Evolutionary conservation across 37 sponge, comb jelly and placozoan genomes (phyloP).

Genomic region (Amphimedon queenslandica): DNA sequence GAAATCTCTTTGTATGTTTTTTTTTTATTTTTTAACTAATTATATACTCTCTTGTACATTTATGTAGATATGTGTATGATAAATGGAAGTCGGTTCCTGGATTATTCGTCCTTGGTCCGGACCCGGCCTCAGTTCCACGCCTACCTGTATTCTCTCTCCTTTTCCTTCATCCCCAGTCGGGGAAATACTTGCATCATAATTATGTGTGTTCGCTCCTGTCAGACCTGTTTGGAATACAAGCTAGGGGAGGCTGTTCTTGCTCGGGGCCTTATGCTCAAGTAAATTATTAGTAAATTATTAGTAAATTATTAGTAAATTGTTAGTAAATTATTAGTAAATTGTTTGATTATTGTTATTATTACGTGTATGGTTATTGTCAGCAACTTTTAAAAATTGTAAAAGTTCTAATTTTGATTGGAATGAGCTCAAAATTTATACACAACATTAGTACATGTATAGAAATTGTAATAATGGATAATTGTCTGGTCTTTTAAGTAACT

Average conservation of each 20-base stretch:
- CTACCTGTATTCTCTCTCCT: slow-evolving; percentile 92
- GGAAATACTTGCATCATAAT: slow-evolving; percentile 85
- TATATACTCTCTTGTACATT: neutral
- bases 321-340: too few species aligned
- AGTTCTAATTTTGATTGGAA: too few species aligned
- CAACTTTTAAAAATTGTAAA: too few species aligned
- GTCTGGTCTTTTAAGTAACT: too few species aligned
- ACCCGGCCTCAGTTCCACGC: slow-evolving; percentile 15
- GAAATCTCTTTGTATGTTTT: slow-evolving; percentile 16
- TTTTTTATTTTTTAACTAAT: neutral
- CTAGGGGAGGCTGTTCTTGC: slow-evolving; percentile 90
- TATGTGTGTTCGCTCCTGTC: slow-evolving; percentile 80
- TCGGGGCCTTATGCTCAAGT: slow-evolving; percentile 93
- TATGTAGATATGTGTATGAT: slow-evolving; percentile 12
- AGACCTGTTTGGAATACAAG: slow-evolving; percentile 89
- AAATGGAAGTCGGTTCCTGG: slow-evolving; percentile 18
- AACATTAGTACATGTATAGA: too few species aligned
- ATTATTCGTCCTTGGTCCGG: slow-evolving; percentile 52
- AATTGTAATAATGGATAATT: neutral
- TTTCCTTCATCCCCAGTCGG: slow-evolving; percentile 46
- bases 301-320: neutral
- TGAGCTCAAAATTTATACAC: too few species aligned
- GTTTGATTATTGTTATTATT: neutral
- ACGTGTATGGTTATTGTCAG: too few species aligned
- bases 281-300: neutral